phyloP scores from a whole-genome alignment of 37 sponge, comb jelly and placozoan species.

The Axinella damicornis region DNA sequence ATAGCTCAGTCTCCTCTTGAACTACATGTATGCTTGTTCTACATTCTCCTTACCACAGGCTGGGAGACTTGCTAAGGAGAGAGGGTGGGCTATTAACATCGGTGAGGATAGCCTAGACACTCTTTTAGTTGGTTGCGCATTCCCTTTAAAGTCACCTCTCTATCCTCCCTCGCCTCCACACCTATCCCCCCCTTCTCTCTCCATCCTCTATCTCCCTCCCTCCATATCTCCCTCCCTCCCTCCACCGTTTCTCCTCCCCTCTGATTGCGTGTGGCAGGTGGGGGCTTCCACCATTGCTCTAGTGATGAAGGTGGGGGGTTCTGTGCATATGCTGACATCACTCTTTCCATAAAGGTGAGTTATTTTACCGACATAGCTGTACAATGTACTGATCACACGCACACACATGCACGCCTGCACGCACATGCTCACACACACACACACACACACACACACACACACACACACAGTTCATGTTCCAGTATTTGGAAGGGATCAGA shows the following conservation, averaged over 20 bases:
- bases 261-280: constrained; percentile 29
- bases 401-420: no score
- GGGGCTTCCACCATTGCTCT: constrained; percentile 93
- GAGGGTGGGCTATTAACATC: constrained; percentile 96
- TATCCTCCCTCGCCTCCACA: no score
- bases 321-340: constrained; percentile 96
- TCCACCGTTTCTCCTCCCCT: not conserved
- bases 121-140: no score
- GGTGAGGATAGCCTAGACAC: constrained; percentile 41
- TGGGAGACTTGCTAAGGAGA: constrained; percentile 85
- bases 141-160: no score
- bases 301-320: constrained; percentile 85
- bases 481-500: constrained; percentile 58
- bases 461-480: constrained; percentile 62
- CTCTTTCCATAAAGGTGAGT: constrained; percentile 71
- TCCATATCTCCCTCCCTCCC: not conserved
- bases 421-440: no score
- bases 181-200: no score
- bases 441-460: no score
- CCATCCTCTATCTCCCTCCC: no score
- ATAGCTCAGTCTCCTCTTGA: no score
- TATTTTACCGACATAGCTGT: not conserved
- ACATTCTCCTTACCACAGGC: constrained; percentile 57
- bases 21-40: no score
- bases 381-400: no score